A percentile compares a stretch with the other conserved stretches of the same genome.
Evolutionary conservation across 2,113 vertebrate genomes (phyloP).

Genomic region (Ia io): DNA sequence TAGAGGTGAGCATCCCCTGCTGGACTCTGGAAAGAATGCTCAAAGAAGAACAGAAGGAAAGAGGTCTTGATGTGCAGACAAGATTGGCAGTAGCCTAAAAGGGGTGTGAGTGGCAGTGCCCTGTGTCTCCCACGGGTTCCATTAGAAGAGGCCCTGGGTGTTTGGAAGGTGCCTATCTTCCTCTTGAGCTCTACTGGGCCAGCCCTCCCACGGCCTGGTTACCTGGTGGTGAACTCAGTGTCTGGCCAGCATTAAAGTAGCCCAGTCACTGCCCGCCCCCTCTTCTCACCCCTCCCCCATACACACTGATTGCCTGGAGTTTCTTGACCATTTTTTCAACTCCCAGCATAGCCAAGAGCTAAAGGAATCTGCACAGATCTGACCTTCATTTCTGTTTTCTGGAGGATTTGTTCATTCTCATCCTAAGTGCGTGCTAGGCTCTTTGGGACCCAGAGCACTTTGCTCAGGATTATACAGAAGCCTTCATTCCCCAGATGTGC

Average conservation of each 20-base stretch:
- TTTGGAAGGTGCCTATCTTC: not conserved
- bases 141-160: not conserved
- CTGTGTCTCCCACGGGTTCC: too few species aligned
- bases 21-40: too few species aligned
- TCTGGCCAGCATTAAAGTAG: too few species aligned
- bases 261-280: too few species aligned
- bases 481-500: not conserved
- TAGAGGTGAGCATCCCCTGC: not conserved
- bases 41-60: not conserved
- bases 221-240: not conserved
- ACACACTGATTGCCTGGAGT: not conserved
- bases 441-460: not conserved
- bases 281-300: not conserved
- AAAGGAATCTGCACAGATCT: not conserved
- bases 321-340: not conserved
- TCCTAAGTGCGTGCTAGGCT: not conserved
- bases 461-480: not conserved
- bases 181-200: not conserved
- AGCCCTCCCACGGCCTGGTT: not conserved
- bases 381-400: not conserved
- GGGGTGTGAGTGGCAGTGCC: not conserved
- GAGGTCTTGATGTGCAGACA: not conserved
- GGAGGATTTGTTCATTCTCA: not conserved
- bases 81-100: fast-evolving
- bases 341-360: not conserved